A percentile compares a stretch with the other conserved stretches of the same genome.
phyloP scores from a whole-genome alignment of 2,888 invertebrate genomes.

The Teinopalpus imperialis region DNA sequence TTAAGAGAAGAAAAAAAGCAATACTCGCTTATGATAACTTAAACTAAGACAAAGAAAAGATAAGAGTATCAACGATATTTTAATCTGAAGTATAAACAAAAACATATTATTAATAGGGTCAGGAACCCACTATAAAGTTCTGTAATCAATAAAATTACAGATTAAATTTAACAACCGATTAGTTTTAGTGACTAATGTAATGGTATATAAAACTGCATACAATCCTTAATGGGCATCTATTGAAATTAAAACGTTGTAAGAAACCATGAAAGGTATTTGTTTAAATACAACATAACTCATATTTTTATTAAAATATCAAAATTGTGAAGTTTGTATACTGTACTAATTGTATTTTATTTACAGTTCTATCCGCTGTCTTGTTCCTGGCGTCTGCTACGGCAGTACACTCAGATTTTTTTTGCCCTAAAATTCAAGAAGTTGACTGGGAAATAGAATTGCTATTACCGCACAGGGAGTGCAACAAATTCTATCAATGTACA shows the following conservation, averaged over 20 bases:
- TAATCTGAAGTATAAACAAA: too few relatives aligned
- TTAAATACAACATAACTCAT: neutral
- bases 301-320: neutral
- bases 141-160: too few relatives aligned
- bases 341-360: neutral
- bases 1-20: too few relatives aligned
- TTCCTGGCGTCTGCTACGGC: conserved; percentile 37
- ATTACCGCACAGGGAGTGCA: conserved; percentile 79
- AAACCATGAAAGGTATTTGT: conserved; percentile 14
- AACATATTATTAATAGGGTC: too few relatives aligned
- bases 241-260: neutral
- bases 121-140: too few relatives aligned
- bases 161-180: too few relatives aligned
- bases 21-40: too few relatives aligned
- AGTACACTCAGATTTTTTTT: too few relatives aligned
- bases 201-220: conserved; percentile 9
- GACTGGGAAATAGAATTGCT: conserved; percentile 71
- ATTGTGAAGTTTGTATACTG: too few relatives aligned
- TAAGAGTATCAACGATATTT: too few relatives aligned
- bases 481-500: conserved; percentile 86
- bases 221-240: neutral
- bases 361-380: conserved; percentile 23
- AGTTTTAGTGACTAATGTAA: neutral
- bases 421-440: conserved; percentile 51
- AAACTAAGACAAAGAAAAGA: too few relatives aligned